A percentile compares a stretch with the other conserved stretches of the same genome.
Conservation (phyloP, 2,888 invertebrate species). For the Elysia crispata region DNA sequence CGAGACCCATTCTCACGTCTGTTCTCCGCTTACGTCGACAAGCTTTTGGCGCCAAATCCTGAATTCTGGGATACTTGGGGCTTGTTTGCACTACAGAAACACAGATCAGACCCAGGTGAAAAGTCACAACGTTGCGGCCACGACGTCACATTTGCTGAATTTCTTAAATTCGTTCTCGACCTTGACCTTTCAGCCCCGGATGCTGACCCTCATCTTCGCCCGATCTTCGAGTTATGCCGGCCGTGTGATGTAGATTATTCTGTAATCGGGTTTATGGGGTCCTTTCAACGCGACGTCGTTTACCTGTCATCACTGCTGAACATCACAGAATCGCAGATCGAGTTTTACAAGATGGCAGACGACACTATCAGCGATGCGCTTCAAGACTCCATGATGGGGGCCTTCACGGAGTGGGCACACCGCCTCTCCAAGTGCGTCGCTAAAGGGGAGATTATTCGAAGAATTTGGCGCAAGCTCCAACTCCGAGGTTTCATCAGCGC, state of each 20-base stretch:
- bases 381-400: slow-evolving; percentile 37
- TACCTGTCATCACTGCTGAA: slow-evolving; percentile 34
- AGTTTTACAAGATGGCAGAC: slow-evolving; percentile 1
- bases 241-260: slow-evolving; percentile 49
- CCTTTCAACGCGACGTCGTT: slow-evolving; percentile 41
- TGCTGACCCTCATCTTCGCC: slow-evolving; percentile 35
- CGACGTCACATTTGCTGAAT: slow-evolving; percentile 58
- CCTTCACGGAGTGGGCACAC: slow-evolving; percentile 22
- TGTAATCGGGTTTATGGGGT: slow-evolving; percentile 49
- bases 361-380: slow-evolving; percentile 33
- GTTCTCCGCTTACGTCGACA: slow-evolving; percentile 56
- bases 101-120: slow-evolving; percentile 45
- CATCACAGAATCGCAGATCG: slow-evolving; percentile 20
- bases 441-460: slow-evolving; percentile 12
- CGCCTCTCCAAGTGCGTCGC: slow-evolving; percentile 37
- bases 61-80: slow-evolving; percentile 52
- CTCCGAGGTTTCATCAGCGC: slow-evolving; percentile 41
- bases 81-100: slow-evolving; percentile 38
- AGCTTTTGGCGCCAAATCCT: slow-evolving; percentile 57
- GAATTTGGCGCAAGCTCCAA: slow-evolving; percentile 47
- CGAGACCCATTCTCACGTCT: slow-evolving; percentile 49
- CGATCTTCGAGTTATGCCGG: slow-evolving; percentile 35
- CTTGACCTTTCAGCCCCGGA: slow-evolving; percentile 4
- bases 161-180: slow-evolving; percentile 53
- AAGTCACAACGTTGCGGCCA: slow-evolving; percentile 53